Percentiles rank a stretch among this genome's conserved stretches.
Conservation (phyloP, 2,797 vertebrate genomes). For the Microchirus variegatus region DNA sequence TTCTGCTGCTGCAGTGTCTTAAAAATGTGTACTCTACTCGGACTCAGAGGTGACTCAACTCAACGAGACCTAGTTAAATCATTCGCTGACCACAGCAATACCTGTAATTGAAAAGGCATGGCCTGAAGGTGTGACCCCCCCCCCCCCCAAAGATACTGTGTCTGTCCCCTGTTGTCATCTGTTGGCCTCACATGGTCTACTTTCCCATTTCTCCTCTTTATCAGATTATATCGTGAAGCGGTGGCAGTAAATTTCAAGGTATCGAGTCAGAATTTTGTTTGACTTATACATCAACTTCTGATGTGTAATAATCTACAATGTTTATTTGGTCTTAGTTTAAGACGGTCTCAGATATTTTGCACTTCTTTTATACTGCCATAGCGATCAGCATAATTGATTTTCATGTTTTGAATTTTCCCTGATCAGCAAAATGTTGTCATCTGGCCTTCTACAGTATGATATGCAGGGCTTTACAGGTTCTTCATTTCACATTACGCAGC, state of each 20-base stretch:
- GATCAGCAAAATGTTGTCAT: slow-evolving; percentile 7
- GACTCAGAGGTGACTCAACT: slow-evolving; percentile 60
- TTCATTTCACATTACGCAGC: neutral
- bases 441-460: slow-evolving; percentile 2
- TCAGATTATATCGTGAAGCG: neutral
- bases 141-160: slow-evolving; percentile 31
- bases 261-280: neutral
- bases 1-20: slow-evolving; percentile 61
- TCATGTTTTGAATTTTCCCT: slow-evolving; percentile 7
- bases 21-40: slow-evolving; percentile 63
- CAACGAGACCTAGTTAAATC: slow-evolving; percentile 42
- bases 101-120: slow-evolving; percentile 55
- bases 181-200: neutral
- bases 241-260: slow-evolving; percentile 8
- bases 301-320: too few relatives aligned
- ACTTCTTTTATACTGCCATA: too few relatives aligned
- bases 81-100: slow-evolving; percentile 64
- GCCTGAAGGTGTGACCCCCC: slow-evolving; percentile 15
- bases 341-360: too few relatives aligned
- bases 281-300: too few relatives aligned
- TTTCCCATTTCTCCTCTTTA: neutral
- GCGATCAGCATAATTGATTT: slow-evolving; percentile 4
- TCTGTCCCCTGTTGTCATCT: slow-evolving; percentile 13
- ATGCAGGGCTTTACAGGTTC: neutral
- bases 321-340: too few relatives aligned